Conservation (phyloP, 2,113 vertebrate species). For the Theristicus caerulescens region DNA sequence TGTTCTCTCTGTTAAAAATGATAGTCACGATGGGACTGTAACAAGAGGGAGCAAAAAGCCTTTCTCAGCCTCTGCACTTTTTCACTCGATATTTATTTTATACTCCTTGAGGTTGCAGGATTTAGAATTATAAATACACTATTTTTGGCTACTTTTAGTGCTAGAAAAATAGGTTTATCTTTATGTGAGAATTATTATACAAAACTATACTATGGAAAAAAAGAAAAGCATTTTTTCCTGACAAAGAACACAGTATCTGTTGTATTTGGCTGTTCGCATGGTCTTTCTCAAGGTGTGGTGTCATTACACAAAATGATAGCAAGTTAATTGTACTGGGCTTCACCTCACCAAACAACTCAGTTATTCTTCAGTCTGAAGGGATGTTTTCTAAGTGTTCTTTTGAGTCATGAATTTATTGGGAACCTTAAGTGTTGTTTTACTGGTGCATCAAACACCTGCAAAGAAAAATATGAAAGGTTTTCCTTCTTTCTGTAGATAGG, state of each 20-base stretch:
- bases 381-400: not conserved
- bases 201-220: not conserved
- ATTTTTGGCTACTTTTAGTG: not conserved
- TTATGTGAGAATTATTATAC: not conserved
- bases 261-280: not conserved
- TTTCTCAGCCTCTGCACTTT: not conserved
- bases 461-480: not conserved
- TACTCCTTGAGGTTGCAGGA: not conserved
- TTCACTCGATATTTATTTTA: not conserved
- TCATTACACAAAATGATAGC: not conserved
- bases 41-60: not conserved
- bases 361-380: not conserved
- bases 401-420: not conserved
- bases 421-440: not conserved
- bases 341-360: not conserved
- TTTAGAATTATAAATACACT: not conserved
- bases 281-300: not conserved
- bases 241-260: not conserved
- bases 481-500: not conserved
- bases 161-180: not conserved
- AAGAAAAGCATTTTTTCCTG: fast-evolving
- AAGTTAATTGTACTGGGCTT: not conserved
- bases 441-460: not conserved
- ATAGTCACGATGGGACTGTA: not conserved
- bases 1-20: not conserved